Conservation (phyloP, 2,888 invertebrate genomes). For the Nymphalis c-album region DNA sequence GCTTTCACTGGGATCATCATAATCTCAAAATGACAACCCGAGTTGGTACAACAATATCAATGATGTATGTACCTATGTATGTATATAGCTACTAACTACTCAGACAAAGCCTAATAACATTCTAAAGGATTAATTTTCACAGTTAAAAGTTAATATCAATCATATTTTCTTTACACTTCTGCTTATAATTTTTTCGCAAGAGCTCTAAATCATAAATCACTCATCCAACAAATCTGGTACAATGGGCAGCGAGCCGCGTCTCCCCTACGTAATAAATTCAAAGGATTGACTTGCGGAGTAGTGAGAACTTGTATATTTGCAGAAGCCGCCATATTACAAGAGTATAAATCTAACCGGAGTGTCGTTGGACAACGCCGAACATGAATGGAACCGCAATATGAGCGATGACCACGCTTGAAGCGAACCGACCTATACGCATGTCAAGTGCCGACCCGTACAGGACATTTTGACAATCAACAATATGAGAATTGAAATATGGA, state of each 20-base stretch:
- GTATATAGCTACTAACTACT: neutral
- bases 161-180: slow-evolving; percentile 5
- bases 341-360: slow-evolving; percentile 76
- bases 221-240: slow-evolving; percentile 65
- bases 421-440: slow-evolving; percentile 52
- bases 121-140: neutral
- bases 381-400: slow-evolving; percentile 71
- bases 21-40: slow-evolving; percentile 6
- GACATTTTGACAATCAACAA: slow-evolving; percentile 76
- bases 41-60: neutral
- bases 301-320: slow-evolving; percentile 76
- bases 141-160: slow-evolving; percentile 10
- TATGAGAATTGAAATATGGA: slow-evolving; percentile 76
- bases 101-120: neutral
- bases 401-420: slow-evolving; percentile 64
- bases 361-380: slow-evolving; percentile 58
- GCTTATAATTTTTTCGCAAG: slow-evolving; percentile 14
- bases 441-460: slow-evolving; percentile 53
- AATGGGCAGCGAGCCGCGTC: slow-evolving; percentile 60
- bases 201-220: slow-evolving; percentile 57
- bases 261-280: slow-evolving; percentile 72
- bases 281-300: slow-evolving; percentile 67
- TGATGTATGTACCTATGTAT: neutral
- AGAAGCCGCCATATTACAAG: slow-evolving; percentile 71
- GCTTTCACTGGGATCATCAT: slow-evolving; percentile 28